These are phyloP conservation scores for Clamator glandarius DNA, from an alignment of 2,797 vertebrate species.

Conservation along the genomic window DNA sequence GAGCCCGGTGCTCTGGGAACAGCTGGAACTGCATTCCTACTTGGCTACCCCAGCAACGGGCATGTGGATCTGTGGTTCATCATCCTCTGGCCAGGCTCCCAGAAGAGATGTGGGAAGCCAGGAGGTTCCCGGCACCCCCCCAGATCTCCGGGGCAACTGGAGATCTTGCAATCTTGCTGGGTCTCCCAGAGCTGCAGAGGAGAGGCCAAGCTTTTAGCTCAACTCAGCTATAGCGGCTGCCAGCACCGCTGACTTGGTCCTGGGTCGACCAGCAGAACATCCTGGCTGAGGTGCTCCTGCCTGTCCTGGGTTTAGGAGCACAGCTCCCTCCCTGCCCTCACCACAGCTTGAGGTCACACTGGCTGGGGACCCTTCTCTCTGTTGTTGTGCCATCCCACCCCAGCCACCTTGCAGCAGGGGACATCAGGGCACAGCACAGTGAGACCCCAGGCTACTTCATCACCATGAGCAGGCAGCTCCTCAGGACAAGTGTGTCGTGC, in stretches of 20 bases:
- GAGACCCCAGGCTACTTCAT: not conserved
- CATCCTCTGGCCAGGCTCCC: not conserved
- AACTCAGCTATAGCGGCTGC: not conserved
- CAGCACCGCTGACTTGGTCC: not conserved
- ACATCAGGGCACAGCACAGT: fast-evolving
- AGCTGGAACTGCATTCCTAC: not conserved
- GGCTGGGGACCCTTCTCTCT: not conserved
- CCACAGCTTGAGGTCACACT: fast-evolving
- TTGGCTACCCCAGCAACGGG: not conserved
- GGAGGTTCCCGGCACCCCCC: not conserved
- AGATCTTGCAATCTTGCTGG: not conserved
- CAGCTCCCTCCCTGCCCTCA: not conserved
- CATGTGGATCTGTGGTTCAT: not conserved
- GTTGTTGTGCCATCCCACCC: not conserved
- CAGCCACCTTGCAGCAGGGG: not conserved
- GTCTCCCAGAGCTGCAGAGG: not conserved
- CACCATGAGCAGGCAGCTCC: not conserved
- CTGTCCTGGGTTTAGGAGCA: not conserved
- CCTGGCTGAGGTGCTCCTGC: not conserved
- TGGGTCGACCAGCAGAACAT: not conserved
- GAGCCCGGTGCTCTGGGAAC: not conserved
- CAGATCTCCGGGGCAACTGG: not conserved
- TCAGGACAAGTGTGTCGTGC: fast-evolving
- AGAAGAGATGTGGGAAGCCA: not conserved
- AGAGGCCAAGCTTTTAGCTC: not conserved